phyloP scores from a whole-genome alignment of 2,113 vertebrate genomes.

The Chelonoidis abingdonii region DNA sequence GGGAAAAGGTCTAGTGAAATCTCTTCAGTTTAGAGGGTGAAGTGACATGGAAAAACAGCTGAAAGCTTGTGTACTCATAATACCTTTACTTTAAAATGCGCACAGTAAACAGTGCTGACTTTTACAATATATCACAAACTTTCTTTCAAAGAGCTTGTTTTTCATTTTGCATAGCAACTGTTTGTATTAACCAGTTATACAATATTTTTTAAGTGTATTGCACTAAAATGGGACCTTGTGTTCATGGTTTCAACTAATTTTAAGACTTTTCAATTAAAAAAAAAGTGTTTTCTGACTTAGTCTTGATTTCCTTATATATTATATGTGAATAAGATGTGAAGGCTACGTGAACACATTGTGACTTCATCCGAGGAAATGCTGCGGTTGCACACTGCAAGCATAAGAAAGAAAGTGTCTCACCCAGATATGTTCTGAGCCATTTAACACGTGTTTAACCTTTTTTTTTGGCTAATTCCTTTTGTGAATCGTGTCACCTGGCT shows the following conservation, averaged over 20 bases:
- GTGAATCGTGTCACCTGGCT: background rate
- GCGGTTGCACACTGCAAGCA: background rate
- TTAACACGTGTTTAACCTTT: background rate
- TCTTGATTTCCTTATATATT: background rate
- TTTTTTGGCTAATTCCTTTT: background rate
- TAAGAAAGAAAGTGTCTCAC: background rate
- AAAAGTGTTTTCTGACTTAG: background rate
- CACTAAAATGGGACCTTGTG: background rate
- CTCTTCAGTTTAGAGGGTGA: background rate
- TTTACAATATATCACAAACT: background rate
- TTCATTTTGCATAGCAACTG: background rate
- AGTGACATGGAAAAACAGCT: background rate
- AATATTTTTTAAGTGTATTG: background rate
- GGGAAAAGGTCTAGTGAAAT: background rate
- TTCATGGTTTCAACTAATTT: background rate
- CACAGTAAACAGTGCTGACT: background rate
- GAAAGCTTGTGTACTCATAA: background rate
- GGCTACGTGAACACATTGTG: background rate
- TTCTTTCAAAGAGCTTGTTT: background rate
- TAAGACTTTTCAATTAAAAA: background rate
- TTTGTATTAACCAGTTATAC: background rate
- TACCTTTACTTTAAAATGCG: background rate
- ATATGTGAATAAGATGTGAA: background rate
- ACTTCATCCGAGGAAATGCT: background rate
- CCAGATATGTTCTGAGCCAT: background rate